Conservation (phyloP, 2,888 invertebrate genomes). For the Aromia moschata region DNA sequence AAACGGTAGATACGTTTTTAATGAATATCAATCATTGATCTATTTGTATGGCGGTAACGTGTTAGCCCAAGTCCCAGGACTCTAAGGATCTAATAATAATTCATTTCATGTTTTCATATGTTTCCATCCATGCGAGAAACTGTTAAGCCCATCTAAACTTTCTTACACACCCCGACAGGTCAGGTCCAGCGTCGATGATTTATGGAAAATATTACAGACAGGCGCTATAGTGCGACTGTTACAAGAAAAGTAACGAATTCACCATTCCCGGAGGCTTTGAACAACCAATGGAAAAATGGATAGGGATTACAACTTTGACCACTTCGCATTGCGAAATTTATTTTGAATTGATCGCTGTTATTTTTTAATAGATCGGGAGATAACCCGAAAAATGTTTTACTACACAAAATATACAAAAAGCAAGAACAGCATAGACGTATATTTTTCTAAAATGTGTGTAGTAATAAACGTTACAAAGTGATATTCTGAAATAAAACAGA, state of each 20-base stretch:
- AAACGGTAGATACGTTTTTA: conserved; percentile 23
- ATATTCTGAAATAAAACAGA: background rate
- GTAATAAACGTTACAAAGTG: background rate
- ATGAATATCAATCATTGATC: conserved; percentile 46
- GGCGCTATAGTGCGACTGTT: conserved; percentile 42
- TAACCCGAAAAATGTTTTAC: background rate
- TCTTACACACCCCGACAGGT: conserved; percentile 56
- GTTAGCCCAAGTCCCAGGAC: conserved; percentile 35
- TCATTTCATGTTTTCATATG: conserved; percentile 55
- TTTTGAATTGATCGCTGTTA: conserved; percentile 51
- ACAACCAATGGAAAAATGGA: conserved; percentile 53
- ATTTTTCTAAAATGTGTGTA: no score
- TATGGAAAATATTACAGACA: conserved; percentile 65
- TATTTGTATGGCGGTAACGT: conserved; percentile 47
- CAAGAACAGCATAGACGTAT: no score
- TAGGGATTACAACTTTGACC: conserved; percentile 57
- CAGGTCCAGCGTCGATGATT: conserved; percentile 62
- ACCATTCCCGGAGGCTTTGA: conserved; percentile 51
- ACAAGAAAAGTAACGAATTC: conserved; percentile 61
- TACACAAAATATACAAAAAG: no score
- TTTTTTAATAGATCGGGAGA: conserved; percentile 15
- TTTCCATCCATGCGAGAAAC: conserved; percentile 43
- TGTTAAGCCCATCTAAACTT: conserved; percentile 54
- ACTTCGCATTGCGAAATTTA: conserved; percentile 57
- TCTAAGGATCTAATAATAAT: conserved; percentile 55